Base-by-base conservation (phyloP, 2,797 vertebrate genomes). In the Girardinus metallicus region DNA sequence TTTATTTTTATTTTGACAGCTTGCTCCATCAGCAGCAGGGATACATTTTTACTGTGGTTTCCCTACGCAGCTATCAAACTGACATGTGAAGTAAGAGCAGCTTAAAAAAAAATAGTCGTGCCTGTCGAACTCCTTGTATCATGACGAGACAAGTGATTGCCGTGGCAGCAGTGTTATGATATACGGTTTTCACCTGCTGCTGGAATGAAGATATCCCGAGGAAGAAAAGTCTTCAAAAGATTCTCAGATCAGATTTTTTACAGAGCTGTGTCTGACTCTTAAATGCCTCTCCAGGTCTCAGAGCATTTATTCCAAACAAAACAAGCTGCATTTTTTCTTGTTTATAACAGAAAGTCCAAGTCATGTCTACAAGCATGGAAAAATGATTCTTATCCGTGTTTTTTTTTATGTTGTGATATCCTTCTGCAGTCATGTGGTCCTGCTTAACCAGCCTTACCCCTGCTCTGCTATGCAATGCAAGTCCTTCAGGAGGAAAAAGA, bases 341-440 rank as follows among this genome's bases (percentile, higher is more conserved):
- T 31, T 41, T 73, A 9, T 78, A 53, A 85, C 81, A 78, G 78
- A 83, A 88, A 78, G 77, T 82, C 77, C 51, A 60, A 26, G 7
- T 29, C 72, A 23, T 83, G 77, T 77, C 66, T 73, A 70, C 78
- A 36, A 74, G 68, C 39, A 16, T 53, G 83, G 44, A 74, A 80
- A 82, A 77, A 41, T n/a, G 29, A 80, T 66, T 75, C 55, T n/a
- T 43, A 78, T 66, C 76, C 62, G 8, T 82, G 80, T 77, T 76
- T 80, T 90, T 76, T 80, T 72, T 89, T 87, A 44, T 66, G 79
- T 51, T 80, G 64, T 68, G 23, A 49, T 57, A 18, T 81, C 83
- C 78, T 82, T 88, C 64, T 79, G 76, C 29, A 74, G 66, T 55
- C 93, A 95, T 93, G 90, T 96, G 94, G 86, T 94, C 89, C 87